Evolutionary conservation across 2,797 vertebrate species (phyloP), one percentile per base, ranked within the genome.

Genomic region (Hippoglossus hippoglossus): DNA sequence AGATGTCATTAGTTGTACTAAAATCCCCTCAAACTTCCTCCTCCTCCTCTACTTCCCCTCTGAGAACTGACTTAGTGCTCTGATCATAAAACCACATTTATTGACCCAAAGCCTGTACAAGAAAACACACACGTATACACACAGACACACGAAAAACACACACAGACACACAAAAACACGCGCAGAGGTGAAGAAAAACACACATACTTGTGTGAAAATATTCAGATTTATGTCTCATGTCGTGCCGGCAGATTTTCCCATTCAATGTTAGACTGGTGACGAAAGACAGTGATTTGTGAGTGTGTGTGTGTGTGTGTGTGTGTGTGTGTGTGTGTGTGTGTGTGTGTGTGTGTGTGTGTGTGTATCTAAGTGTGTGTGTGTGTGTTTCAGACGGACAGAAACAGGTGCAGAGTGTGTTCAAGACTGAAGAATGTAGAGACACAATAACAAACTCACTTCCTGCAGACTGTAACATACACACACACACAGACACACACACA

Each of bases 341-440:
- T 65, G 13, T 56, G 50, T 57, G 64, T 59, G 12, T 0, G n/a
- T 41, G 62, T 36, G 0, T 13, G 31, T 41, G 64, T 75, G 46
- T 49, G 62, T 67, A 63, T 72, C 11, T 62, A 76, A 61, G 58
- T 60, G 24, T 53, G 16, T 67, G 25, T 64, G 64, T 66, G 73
- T 62, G 61, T 52, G 67, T 77, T 73, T 63, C 36, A 67, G 87
- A 90, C 63, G 57, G 81, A 83, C 83, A 75, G 80, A 77, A 89
- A 90, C 91, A 92, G 91, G 91, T 92, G 91, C 89, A 86, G 77
- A 67, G 75, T 68, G 82, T 75, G 80, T 85, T 81, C 49, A 73
- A 86, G 68, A 79, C 76, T 65, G 64, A 86, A 81, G 86, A 92
- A 92, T 91, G 88, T 36, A 54, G 71, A 79, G 82, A 89, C 84